phyloP scores from a whole-genome alignment of 1,140 invertebrate genomes.

The Trichoplusia ni region DNA sequence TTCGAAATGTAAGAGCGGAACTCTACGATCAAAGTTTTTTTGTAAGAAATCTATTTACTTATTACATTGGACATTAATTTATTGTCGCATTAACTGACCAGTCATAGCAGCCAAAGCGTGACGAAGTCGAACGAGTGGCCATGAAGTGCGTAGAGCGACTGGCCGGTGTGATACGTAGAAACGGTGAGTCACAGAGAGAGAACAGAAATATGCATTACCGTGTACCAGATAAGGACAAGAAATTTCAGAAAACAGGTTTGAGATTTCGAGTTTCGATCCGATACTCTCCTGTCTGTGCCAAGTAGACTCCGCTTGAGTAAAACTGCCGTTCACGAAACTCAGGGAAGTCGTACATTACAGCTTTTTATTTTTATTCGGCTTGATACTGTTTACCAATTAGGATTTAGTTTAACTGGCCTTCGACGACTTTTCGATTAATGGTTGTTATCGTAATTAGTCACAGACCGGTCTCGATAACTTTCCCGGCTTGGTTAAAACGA shows the following conservation, averaged over 20 bases:
- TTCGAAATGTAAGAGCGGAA: conserved; percentile 43
- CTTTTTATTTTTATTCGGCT: conserved; percentile 47
- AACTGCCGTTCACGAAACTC: conserved; percentile 53
- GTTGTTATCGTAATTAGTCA: conserved; percentile 36
- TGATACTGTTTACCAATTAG: conserved; percentile 30
- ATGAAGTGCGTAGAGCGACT: conserved; percentile 77
- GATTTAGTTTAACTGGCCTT: conserved; percentile 31
- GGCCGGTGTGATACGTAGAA: conserved; percentile 71
- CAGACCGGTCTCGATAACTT: conserved; percentile 26
- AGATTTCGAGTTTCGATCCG: conserved; percentile 80
- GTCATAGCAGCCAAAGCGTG: conserved; percentile 75
- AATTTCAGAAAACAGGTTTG: conserved; percentile 72
- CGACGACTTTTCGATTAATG: conserved; percentile 33
- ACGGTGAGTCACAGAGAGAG: conserved; percentile 74
- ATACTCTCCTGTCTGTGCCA: conserved; percentile 78
- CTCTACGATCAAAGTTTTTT: conserved; percentile 37
- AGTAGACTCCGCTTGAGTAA: conserved; percentile 68
- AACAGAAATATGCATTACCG: conserved; percentile 44
- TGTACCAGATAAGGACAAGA: conserved; percentile 53
- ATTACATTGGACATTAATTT: conserved; percentile 74
- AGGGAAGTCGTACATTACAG: conserved; percentile 50
- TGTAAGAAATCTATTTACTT: conserved; percentile 59
- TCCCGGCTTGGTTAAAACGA: conserved; percentile 17
- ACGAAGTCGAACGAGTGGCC: conserved; percentile 77
- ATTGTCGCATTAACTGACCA: conserved; percentile 72